Evolutionary conservation across 2,797 vertebrate genomes (phyloP), one percentile per base, ranked within the genome.

Genomic region (Danio choprae): DNA sequence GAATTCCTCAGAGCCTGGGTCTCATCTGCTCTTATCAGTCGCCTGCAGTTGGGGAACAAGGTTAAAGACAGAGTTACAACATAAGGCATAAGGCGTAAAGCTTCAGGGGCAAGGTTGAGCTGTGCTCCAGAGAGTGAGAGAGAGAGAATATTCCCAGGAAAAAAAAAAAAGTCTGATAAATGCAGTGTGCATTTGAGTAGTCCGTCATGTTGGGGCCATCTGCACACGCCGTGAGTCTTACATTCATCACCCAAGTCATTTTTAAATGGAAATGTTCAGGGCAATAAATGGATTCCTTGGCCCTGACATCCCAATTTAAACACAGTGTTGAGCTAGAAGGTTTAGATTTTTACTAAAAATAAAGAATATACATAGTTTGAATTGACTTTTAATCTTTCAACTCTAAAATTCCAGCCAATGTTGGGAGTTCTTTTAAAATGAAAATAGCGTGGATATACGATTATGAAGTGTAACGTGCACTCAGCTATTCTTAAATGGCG

Each of bases 21-120:
- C 80, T 81, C 75, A 74, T 74, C 71, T 78, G 50, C 71, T 67
- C 70, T 75, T 74, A 69, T 81, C 80, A 79, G 59, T 69, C 69
- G 50, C 53, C 70, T 79, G 70, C 80, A 79, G 83, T 74, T 82
- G 75, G 70, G 68, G 83, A 60, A 74, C 29, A 81, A 83, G 81
- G 81, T 83, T 83, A 83, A 83, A 79, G 70, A 78, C 64, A 74
- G 76, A 68, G 81, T 69, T 83, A 68, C 81, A 79, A 74, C 81
- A 79, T 53, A 65, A 79, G 81, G 69, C 81, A 51, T 55, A 46
- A 56, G 69, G 59, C 59, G 8, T 64, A 60, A 79, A 83, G 75
- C 81, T 74, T 78, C 53, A 65, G 76, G 76, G 81, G 71, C 76
- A 74, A 20, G 68, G 62, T 68, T 67, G 69, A 68, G 58, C 50